phyloP scores from a whole-genome alignment of 2,113 vertebrate genomes.

The Vanacampus margaritifer region DNA sequence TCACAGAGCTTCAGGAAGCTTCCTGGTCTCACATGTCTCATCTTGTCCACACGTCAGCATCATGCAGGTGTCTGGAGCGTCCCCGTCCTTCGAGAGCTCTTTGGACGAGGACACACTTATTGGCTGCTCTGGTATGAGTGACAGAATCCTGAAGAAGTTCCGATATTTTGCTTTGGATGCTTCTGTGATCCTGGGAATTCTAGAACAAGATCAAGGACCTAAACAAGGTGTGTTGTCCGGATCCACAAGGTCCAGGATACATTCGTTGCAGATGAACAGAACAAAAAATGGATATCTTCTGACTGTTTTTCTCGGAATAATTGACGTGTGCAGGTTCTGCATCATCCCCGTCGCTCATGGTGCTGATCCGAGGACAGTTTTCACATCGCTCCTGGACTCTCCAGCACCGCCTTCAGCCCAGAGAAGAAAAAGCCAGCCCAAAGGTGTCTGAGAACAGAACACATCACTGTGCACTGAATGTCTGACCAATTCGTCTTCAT shows the following conservation, averaged over 20 bases:
- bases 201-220: conserved; percentile 83
- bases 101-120: conserved; percentile 83
- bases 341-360: conserved; percentile 4
- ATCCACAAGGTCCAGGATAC: background rate
- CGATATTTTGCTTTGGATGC: conserved; percentile 90
- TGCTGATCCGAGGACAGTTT: conserved; percentile 84
- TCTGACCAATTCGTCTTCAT: background rate
- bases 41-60: conserved; percentile 70
- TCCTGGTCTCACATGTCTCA: background rate
- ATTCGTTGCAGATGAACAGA: background rate
- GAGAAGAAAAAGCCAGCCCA: conserved; percentile 42
- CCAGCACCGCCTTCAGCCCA: conserved; percentile 86
- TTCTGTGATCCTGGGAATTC: conserved; percentile 86
- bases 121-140: conserved; percentile 77
- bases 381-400: conserved; percentile 88
- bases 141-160: conserved; percentile 76
- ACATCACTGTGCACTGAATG: background rate
- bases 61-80: conserved; percentile 88
- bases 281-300: background rate
- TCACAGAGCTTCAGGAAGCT: background rate
- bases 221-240: conserved; percentile 68
- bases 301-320: background rate
- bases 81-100: conserved; percentile 80
- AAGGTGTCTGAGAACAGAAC: conserved; percentile 11
- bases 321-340: conserved; percentile 6